Conservation (phyloP, 1,140 invertebrate genomes). For the Orchesella cincta region DNA sequence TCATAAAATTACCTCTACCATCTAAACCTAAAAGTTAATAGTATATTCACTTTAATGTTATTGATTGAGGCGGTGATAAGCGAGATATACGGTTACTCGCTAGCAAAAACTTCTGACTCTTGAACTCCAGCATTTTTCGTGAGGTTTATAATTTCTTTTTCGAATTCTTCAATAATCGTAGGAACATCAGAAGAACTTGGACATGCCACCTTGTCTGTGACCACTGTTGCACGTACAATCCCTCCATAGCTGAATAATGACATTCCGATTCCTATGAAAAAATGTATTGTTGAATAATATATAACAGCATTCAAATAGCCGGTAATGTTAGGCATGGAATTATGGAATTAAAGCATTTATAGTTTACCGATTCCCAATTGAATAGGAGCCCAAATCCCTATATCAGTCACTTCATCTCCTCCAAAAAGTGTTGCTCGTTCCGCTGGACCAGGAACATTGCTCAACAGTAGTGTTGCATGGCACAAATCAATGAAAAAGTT, state of each 20-base stretch:
- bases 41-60: too few relatives aligned
- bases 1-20: too few relatives aligned
- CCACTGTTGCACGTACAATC: conserved; percentile 36
- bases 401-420: conserved; percentile 43
- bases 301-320: not conserved
- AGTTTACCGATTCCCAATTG: conserved; percentile 41
- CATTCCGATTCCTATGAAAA: conserved; percentile 42
- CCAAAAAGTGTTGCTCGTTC: conserved; percentile 43
- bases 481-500: conserved; percentile 35
- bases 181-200: conserved; percentile 33
- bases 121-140: conserved; percentile 31
- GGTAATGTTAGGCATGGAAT: too few relatives aligned
- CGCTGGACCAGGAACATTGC: conserved; percentile 47
- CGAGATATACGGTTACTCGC: not conserved
- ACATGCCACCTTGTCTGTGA: conserved; percentile 36
- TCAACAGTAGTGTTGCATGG: conserved; percentile 41
- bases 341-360: too few relatives aligned
- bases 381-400: conserved; percentile 48
- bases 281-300: too few relatives aligned
- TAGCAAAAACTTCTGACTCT: conserved; percentile 33
- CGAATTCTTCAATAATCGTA: conserved; percentile 38
- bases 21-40: too few relatives aligned
- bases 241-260: conserved; percentile 40
- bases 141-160: conserved; percentile 39
- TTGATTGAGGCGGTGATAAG: too few relatives aligned